phyloP scores from a whole-genome alignment of 1,140 invertebrate species.

The Apis florea region DNA sequence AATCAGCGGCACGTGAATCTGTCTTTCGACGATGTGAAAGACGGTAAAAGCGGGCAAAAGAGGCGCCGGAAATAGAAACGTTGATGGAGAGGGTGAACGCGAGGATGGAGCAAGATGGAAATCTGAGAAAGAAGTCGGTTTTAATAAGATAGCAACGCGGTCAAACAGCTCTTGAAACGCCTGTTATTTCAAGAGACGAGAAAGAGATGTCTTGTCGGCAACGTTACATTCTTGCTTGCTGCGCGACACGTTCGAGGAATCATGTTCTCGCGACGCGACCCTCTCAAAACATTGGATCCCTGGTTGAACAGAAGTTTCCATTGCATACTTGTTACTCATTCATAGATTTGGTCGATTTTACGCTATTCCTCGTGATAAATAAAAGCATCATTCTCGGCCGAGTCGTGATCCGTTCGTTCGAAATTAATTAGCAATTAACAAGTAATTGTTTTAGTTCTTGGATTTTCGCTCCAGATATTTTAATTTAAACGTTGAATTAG shows the following conservation, averaged over 20 bases:
- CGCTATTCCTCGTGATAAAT: not conserved
- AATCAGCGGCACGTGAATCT: constrained; percentile 78
- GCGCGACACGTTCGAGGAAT: constrained; percentile 16
- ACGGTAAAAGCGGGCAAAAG: constrained; percentile 48
- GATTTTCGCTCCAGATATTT: no score
- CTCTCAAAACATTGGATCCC: not conserved
- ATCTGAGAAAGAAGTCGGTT: constrained; percentile 73
- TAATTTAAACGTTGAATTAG: no score
- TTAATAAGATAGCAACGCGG: constrained; percentile 74
- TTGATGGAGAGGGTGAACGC: constrained; percentile 25
- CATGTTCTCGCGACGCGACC: not conserved
- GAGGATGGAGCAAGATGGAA: constrained; percentile 51
- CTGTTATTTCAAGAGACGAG: constrained; percentile 65
- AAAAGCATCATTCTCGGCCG: no score
- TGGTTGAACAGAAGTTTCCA: not conserved
- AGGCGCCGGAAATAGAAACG: constrained; percentile 60
- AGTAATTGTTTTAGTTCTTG: no score
- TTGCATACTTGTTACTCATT: not conserved
- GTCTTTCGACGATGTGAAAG: constrained; percentile 58
- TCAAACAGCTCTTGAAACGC: constrained; percentile 76
- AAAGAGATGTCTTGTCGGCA: constrained; percentile 40
- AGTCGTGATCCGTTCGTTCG: no score
- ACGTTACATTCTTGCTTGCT: constrained; percentile 39
- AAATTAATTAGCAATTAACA: not conserved
- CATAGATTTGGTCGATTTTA: not conserved